These are phyloP conservation scores for Platichthys flesus DNA, from an alignment of 2,113 vertebrate species.

Conservation along the genomic window DNA sequence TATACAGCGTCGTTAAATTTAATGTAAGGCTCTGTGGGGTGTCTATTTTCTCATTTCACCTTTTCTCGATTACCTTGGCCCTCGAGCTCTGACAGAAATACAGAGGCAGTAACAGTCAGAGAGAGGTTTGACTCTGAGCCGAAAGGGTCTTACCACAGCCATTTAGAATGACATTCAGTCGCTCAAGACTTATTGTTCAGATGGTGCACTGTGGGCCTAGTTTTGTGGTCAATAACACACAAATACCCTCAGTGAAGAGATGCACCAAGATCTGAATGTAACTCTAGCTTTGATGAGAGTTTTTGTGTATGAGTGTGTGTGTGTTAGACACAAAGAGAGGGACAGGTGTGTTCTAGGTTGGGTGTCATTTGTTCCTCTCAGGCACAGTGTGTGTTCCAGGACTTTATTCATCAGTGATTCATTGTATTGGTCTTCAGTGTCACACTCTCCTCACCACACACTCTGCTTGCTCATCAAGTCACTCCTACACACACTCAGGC, in stretches of 20 bases:
- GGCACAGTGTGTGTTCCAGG: slow-evolving; percentile 19
- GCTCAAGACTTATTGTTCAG: slow-evolving; percentile 34
- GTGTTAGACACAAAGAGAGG: slow-evolving; percentile 12
- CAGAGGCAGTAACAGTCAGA: slow-evolving; percentile 35
- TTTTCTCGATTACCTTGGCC: slow-evolving; percentile 57
- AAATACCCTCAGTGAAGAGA: slow-evolving; percentile 13
- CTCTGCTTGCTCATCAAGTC: slow-evolving; percentile 45
- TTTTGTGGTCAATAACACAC: slow-evolving; percentile 38
- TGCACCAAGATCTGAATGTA: slow-evolving; percentile 39
- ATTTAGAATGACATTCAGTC: slow-evolving; percentile 49
- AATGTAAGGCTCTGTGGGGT: slow-evolving; percentile 53
- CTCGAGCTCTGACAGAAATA: slow-evolving; percentile 48
- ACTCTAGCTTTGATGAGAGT: slow-evolving; percentile 45
- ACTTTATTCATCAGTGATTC: slow-evolving; percentile 64
- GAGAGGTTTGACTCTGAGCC: slow-evolving; percentile 36
- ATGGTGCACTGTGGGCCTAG: slow-evolving; percentile 4
- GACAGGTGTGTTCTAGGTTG: slow-evolving; percentile 52
- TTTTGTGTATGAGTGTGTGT: slow-evolving; percentile 14
- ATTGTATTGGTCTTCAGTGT: slow-evolving; percentile 53
- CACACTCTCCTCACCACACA: slow-evolving; percentile 13
- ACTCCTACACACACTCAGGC: slow-evolving; percentile 4
- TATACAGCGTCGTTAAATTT: slow-evolving; percentile 70
- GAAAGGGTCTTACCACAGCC: slow-evolving; percentile 30
- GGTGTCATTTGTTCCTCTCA: slow-evolving; percentile 56
- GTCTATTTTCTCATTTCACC: slow-evolving; percentile 55